Evolutionary conservation across 2,888 invertebrate species (phyloP).

Genomic region (Pecten maximus): DNA sequence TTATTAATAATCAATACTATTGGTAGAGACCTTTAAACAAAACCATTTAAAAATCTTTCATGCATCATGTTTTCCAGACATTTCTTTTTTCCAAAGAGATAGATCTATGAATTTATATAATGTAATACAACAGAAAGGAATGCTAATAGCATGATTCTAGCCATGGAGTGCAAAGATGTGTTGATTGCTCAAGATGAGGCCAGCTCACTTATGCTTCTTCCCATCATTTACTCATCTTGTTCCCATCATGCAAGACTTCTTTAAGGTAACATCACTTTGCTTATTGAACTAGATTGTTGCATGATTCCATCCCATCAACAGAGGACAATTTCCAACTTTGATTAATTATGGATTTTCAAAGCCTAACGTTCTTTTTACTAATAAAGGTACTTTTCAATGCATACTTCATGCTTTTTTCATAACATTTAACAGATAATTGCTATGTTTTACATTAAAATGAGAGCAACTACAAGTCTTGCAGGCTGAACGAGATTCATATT

Average conservation of each 20-base stretch:
- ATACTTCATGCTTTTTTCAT: not conserved
- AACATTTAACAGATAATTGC: not conserved
- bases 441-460: not conserved
- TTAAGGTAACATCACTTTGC: not conserved
- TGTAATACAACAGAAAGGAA: conserved; percentile 36
- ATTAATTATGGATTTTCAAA: not conserved
- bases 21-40: conserved; percentile 33
- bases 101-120: conserved; percentile 33
- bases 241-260: conserved; percentile 21
- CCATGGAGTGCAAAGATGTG: conserved; percentile 70
- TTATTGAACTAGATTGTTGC: not conserved
- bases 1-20: conserved; percentile 37
- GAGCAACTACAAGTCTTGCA: not conserved
- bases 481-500: conserved; percentile 23
- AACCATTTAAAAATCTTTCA: conserved; percentile 33
- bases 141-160: conserved; percentile 41
- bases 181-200: conserved; percentile 66
- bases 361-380: not conserved
- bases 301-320: not conserved
- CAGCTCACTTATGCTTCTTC: conserved; percentile 56
- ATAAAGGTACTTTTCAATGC: not conserved
- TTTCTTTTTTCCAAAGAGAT: conserved; percentile 1
- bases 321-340: not conserved
- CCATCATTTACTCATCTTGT: conserved; percentile 24
- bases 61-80: conserved; percentile 25